Evolutionary conservation across 2,797 vertebrate genomes (phyloP), one percentile per base, ranked within the genome.

Genomic region (Spinus pinus): DNA sequence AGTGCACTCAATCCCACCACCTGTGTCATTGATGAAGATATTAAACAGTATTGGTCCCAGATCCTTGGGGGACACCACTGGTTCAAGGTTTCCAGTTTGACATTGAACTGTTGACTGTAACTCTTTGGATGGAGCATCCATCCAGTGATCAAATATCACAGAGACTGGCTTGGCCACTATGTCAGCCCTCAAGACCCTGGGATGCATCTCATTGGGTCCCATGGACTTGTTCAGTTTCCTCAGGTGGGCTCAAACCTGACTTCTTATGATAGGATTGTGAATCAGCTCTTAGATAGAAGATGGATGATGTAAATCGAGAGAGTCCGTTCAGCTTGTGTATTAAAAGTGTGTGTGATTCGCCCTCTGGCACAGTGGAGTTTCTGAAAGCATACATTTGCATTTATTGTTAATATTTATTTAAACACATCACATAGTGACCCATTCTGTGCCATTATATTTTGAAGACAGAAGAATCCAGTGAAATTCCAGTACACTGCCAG

Each of bases 261-360:
- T 46, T 60, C 15, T 79, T 31, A 19, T 0, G 0, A 22, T 22
- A 31, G 33, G 21, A 51, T 41, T 7, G 2, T 60, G 25, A 56
- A 41, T 44, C 20, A 72, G 3, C 7, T 69, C 20, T 67, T 64
- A 21, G 51, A 53, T 64, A 21, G 51, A 53, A 25, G n/a, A n/a
- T n/a, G n/a, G n/a, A n/a, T n/a, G 8, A 60, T 19, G 10, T 62
- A 53, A 66, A 47, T 72, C 0, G 1, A 31, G 78, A 66, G 31
- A 21, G 22, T 51, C 80, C 7, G 4, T 66, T 70, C 49, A 66
- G 23, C 25, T 54, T 72, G 23, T 69, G 1, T 47, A 25, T 65
- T 89, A 8, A 39, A 86, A 69, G 27, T 7, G 11, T 80, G n/a
- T 70, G 31, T 46, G 42, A 25, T 77, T 82, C 27, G 7, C 57